Percentiles rank a stretch among this genome's conserved stretches.
These are phyloP conservation scores for Pachypsylla venusta DNA, from an alignment of 1,140 invertebrate genomes.

Conservation along the genomic window DNA sequence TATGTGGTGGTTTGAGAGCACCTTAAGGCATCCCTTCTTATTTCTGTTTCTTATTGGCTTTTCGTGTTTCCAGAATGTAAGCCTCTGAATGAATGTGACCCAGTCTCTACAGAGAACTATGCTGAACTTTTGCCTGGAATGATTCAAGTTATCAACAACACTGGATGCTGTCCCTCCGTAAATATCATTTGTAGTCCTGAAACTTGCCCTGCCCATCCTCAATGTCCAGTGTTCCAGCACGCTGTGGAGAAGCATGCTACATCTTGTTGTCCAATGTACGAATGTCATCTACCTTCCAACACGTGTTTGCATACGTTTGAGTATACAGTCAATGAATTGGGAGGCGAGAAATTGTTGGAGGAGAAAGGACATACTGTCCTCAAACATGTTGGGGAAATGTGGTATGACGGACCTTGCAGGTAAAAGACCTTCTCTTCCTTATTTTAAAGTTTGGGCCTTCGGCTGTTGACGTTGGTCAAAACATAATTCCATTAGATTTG, in stretches of 20 bases:
- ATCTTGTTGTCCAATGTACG: conserved; percentile 46
- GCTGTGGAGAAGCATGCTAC: conserved; percentile 31
- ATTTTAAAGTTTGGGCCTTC: too few species aligned
- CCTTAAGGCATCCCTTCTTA: too few species aligned
- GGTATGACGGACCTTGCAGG: conserved; percentile 52
- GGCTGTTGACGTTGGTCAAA: too few species aligned
- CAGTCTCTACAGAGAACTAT: conserved; percentile 30
- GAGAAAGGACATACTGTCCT: conserved; percentile 28
- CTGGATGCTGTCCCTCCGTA: conserved; percentile 51
- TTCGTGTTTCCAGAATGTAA: conserved; percentile 40
- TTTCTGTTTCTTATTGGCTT: too few species aligned
- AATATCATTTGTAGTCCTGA: conserved; percentile 41
- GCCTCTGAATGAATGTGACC: conserved; percentile 47
- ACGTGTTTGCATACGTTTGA: conserved; percentile 46
- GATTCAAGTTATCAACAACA: conserved; percentile 36
- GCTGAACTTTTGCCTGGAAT: conserved; percentile 41
- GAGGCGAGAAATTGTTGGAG: conserved; percentile 36
- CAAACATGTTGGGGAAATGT: conserved; percentile 40
- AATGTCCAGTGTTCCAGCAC: conserved; percentile 41
- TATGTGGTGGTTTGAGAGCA: too few species aligned
- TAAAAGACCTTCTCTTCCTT: too few species aligned
- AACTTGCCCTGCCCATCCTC: conserved; percentile 39
- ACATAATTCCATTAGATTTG: too few species aligned
- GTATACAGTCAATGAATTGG: conserved; percentile 35
- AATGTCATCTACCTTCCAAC: conserved; percentile 52